These are phyloP conservation scores for Cephalopterus ornatus DNA, from an alignment of 2,113 vertebrate genomes.

Conservation along the genomic window DNA sequence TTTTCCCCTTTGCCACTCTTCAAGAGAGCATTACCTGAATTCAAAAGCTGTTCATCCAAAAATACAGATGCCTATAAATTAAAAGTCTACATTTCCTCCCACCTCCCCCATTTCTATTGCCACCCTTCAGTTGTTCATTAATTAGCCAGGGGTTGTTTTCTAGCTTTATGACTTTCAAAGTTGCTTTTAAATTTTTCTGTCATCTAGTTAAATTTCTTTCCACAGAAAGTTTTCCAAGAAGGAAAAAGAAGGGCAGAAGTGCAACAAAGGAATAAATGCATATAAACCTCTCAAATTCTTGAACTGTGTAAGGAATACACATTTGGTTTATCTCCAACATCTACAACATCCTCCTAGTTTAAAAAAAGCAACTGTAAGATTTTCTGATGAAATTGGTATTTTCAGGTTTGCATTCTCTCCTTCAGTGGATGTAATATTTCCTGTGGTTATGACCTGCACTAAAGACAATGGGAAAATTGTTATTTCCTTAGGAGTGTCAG, in stretches of 20 bases:
- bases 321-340: neutral
- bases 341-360: neutral
- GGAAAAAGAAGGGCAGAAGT: neutral
- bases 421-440: neutral
- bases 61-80: neutral
- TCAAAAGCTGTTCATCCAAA: neutral
- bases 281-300: neutral
- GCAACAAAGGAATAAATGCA: neutral
- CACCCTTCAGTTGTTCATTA: neutral
- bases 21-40: neutral
- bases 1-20: neutral
- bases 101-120: rapidly evolving
- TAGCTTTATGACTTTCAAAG: neutral
- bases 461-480: neutral
- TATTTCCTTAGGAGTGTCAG: neutral
- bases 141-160: neutral
- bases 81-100: neutral
- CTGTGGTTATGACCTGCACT: neutral
- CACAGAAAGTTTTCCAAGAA: neutral
- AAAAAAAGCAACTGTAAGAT: neutral
- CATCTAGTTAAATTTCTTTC: neutral
- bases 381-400: neutral
- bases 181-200: neutral
- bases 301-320: neutral
- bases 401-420: neutral